Conservation (phyloP, 2,797 vertebrate genomes). For the Aphelocoma californica region DNA sequence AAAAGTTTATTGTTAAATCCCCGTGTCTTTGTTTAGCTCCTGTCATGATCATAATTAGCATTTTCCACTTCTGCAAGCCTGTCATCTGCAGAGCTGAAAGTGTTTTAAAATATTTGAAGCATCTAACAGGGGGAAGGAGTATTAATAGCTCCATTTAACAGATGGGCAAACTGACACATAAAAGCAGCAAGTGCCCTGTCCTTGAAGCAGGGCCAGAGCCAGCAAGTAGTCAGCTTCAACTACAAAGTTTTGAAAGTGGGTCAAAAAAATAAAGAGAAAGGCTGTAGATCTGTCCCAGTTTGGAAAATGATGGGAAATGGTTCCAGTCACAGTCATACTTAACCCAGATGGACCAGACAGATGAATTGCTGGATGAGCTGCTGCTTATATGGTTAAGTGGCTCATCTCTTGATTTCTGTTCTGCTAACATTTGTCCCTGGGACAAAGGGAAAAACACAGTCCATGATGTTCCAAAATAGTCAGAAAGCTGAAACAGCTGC, state of each 20-base stretch:
- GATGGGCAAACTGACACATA: slow-evolving; percentile 46
- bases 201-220: slow-evolving; percentile 45
- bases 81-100: slow-evolving; percentile 53
- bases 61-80: slow-evolving; percentile 46
- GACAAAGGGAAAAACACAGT: slow-evolving; percentile 22
- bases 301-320: not conserved
- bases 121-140: not conserved
- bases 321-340: not conserved
- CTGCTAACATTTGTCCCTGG: slow-evolving; percentile 24
- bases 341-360: not conserved
- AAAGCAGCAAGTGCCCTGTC: slow-evolving; percentile 44
- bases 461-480: slow-evolving; percentile 28
- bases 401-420: slow-evolving; percentile 1
- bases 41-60: slow-evolving; percentile 39
- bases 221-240: not conserved
- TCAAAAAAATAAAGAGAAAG: slow-evolving; percentile 5
- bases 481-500: slow-evolving; percentile 59
- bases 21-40: slow-evolving; percentile 2
- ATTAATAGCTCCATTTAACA: slow-evolving; percentile 60
- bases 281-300: not conserved
- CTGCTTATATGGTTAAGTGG: not conserved
- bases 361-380: not conserved
- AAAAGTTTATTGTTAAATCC: slow-evolving; percentile 15
- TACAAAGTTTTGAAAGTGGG: slow-evolving; percentile 14
- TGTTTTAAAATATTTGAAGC: slow-evolving; percentile 42